Percentiles rank a stretch among this genome's conserved stretches.
phyloP scores from a whole-genome alignment of 2,797 vertebrate genomes.

The Poeciliopsis paucimaculata region DNA sequence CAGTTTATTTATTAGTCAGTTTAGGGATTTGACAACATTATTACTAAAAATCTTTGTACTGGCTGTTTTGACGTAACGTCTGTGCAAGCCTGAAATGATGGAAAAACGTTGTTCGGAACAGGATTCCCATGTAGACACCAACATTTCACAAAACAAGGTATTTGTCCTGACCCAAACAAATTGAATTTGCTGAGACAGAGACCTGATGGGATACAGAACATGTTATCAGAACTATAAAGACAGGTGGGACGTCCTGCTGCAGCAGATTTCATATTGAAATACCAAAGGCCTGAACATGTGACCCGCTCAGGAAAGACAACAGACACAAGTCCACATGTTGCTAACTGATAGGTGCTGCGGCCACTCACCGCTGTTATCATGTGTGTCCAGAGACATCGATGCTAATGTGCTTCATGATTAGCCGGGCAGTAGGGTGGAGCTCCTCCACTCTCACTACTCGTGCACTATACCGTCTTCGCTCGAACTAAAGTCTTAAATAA shows the following conservation, averaged over 20 bases:
- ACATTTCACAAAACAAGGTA: not conserved
- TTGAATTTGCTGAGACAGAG: not conserved
- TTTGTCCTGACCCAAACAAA: not conserved
- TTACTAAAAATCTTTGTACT: not conserved
- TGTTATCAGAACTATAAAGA: not conserved
- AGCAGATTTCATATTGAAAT: not conserved
- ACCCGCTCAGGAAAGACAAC: not conserved
- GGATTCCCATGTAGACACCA: not conserved
- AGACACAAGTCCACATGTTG: constrained; percentile 12
- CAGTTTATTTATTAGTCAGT: too few relatives aligned
- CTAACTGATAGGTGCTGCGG: constrained; percentile 30
- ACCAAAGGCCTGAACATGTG: not conserved
- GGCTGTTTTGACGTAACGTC: not conserved
- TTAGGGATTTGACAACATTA: not conserved
- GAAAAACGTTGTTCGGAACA: not conserved
- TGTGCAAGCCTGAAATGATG: not conserved
- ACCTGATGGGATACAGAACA: not conserved
- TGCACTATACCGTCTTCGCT: not conserved
- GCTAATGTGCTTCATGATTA: constrained; percentile 51
- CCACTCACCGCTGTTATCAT: constrained; percentile 62
- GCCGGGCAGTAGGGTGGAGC: constrained; percentile 37
- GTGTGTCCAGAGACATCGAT: constrained; percentile 42
- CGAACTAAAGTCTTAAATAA: not conserved
- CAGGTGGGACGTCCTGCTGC: too few relatives aligned
- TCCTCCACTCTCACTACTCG: not conserved